Base-by-base conservation (phyloP, 2,888 invertebrate genomes). In the Ochropacha duplaris region DNA sequence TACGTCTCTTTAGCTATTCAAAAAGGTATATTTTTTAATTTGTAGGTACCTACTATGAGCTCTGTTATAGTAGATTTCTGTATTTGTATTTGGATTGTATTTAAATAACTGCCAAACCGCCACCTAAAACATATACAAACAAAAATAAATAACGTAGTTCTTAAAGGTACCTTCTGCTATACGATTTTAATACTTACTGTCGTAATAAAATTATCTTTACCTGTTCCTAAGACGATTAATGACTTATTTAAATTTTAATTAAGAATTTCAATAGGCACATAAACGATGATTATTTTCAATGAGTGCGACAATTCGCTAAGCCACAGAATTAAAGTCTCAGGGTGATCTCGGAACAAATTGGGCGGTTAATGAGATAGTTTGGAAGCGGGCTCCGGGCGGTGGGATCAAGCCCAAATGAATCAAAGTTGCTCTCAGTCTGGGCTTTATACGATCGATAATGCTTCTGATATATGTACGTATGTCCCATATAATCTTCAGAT, bases 351-450 rank as follows among this genome's bases (percentile, higher is more conserved):
- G 79, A 84, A 87, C 86, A 87, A 90, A 89, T 90, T 88, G 88
- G 84, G 78, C 85, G 81, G 77, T 84, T 88, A 89, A 90, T 90
- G 86, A 87, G 88, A 86, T 86, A 88, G 86, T 86, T 83, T 71
- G 78, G 80, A 74, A 69, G 75, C 74, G 79, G 81, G 78, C 71
- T n/a, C n/a, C n/a, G n/a, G n/a, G n/a, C 3, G 74, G 73, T 65
- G 71, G 83, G 87, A 86, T 88, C 87, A 88, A 74, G 74, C 79
- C 82, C 84, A 82, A 87, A 87, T 87, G 82, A 86, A 87, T 87
- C 86, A 87, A 85, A 87, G 81, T 84, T 81, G 67, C 74, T 74
- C 70, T 54, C 65, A 71, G 64, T 64, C 69, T 64, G 65, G 64
- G 71, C 61, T 70, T 68, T 65, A 66, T 67, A 63, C 76, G 74